These are phyloP conservation scores for Narcine bancroftii DNA, from an alignment of 2,113 vertebrate species.

Conservation along the genomic window DNA sequence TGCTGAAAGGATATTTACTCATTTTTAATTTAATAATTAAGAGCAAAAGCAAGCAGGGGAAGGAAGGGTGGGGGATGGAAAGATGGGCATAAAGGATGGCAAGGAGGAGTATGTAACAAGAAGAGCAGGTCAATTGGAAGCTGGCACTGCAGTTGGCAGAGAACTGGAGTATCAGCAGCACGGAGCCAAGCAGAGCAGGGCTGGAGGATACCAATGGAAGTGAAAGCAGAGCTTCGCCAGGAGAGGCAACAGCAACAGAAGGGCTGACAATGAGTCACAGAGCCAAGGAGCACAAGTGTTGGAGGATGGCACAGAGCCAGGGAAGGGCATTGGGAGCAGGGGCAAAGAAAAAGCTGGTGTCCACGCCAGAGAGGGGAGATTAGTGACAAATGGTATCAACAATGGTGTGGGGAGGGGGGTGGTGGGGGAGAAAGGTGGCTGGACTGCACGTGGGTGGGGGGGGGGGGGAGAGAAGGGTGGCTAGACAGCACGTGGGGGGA, in stretches of 20 bases:
- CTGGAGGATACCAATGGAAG: background rate
- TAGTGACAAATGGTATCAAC: background rate
- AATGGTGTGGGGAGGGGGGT: no score
- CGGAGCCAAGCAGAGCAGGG: background rate
- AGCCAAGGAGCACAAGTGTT: background rate
- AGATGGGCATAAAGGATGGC: no score
- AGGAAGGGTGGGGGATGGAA: no score
- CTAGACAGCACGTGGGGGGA: no score
- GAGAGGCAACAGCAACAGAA: constrained; percentile 20
- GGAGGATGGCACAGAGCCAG: background rate
- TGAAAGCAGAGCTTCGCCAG: background rate
- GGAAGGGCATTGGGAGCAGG: background rate
- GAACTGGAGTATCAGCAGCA: no score
- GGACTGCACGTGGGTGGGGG: constrained; percentile 29
- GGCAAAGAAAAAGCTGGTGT: background rate
- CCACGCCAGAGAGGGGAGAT: background rate
- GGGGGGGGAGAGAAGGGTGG: no score
- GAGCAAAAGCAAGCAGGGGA: background rate
- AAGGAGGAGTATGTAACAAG: no score
- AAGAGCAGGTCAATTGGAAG: background rate
- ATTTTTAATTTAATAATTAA: background rate
- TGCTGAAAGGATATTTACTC: background rate
- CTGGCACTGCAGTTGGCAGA: background rate
- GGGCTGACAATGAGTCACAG: background rate
- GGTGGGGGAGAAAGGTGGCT: background rate